Evolutionary conservation across 2,797 vertebrate species (phyloP).

Genomic region (Phrynocephalus vlangalii): DNA sequence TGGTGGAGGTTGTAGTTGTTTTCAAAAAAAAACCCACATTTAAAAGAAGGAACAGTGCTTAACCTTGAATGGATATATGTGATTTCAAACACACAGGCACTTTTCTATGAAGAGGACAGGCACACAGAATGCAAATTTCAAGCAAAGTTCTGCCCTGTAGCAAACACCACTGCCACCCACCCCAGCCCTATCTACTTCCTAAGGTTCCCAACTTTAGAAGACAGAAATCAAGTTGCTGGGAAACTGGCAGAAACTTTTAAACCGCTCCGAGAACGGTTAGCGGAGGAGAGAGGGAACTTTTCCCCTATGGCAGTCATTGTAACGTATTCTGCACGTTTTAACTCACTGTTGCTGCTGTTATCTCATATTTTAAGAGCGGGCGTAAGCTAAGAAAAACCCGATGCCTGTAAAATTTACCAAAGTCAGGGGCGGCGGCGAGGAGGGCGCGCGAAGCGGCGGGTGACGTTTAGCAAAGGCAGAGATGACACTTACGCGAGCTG

Average conservation of each 20-base stretch:
- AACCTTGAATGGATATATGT: too few species aligned
- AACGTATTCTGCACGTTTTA: not conserved
- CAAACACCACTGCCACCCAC: not conserved
- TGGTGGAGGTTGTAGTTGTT: not conserved
- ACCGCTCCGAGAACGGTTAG: not conserved
- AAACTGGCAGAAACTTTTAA: not conserved
- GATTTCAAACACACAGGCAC: not conserved
- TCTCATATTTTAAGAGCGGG: not conserved
- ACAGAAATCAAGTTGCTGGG: not conserved
- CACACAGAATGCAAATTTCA: not conserved
- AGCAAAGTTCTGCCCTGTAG: not conserved
- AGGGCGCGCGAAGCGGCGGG: not conserved
- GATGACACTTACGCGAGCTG: not conserved
- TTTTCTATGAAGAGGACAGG: not conserved
- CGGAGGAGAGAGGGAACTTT: not conserved
- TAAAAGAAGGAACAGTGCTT: too few species aligned
- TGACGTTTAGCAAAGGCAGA: not conserved
- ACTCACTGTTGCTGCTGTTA: not conserved
- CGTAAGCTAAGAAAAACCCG: not conserved
- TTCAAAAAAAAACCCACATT: too few species aligned
- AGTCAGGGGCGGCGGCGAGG: not conserved
- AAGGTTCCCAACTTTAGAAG: not conserved
- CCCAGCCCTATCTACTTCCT: not conserved
- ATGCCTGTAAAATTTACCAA: too few species aligned
- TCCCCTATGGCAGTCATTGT: not conserved